Conservation (phyloP, 2,113 vertebrate species). For the Trematomus loennbergii region DNA sequence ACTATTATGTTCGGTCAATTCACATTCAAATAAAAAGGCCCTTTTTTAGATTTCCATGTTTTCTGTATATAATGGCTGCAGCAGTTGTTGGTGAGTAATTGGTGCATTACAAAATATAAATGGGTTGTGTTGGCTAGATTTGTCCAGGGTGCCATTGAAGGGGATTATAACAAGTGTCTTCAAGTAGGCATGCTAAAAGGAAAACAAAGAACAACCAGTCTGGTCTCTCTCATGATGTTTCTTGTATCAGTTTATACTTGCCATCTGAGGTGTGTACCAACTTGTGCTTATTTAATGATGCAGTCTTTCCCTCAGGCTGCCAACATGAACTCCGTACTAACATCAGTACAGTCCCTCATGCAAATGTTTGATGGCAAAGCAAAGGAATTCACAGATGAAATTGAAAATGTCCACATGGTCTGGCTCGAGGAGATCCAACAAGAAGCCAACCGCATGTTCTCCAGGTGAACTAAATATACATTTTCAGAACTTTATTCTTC, state of each 20-base stretch:
- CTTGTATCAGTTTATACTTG: background rate
- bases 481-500: background rate
- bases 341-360: slow-evolving; percentile 77
- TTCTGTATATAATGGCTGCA: background rate
- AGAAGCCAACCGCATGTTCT: slow-evolving; percentile 90
- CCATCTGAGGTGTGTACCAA: background rate
- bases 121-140: background rate
- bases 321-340: slow-evolving; percentile 76
- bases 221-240: background rate
- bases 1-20: background rate
- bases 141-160: background rate
- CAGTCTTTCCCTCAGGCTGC: slow-evolving; percentile 29
- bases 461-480: slow-evolving; percentile 78
- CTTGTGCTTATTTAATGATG: background rate
- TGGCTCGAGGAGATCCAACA: slow-evolving; percentile 93
- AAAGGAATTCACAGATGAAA: slow-evolving; percentile 81
- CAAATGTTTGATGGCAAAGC: slow-evolving; percentile 83
- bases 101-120: background rate
- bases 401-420: slow-evolving; percentile 87
- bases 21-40: background rate
- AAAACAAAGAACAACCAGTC: background rate
- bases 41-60: background rate
- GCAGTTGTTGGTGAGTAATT: background rate
- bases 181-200: background rate
- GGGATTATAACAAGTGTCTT: background rate